These are phyloP conservation scores for Caenorhabditis doughertyi DNA, from an alignment of 2,888 invertebrate species.

Conservation along the genomic window DNA sequence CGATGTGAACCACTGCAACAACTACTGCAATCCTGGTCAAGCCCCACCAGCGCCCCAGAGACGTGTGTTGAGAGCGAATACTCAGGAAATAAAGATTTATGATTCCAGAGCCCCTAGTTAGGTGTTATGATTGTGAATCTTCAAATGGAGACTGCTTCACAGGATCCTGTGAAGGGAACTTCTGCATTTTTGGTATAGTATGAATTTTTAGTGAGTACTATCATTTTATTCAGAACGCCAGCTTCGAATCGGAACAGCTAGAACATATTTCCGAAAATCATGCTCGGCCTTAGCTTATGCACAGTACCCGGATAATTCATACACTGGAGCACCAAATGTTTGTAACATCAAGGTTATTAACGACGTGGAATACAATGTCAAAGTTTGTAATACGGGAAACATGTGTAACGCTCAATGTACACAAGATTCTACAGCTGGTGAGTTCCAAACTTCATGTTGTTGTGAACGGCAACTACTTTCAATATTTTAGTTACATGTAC, in stretches of 20 bases:
- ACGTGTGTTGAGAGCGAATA: conserved; percentile 37
- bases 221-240: conserved; percentile 51
- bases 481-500: conserved; percentile 57
- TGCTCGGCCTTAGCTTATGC: conserved; percentile 61
- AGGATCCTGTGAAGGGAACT: conserved; percentile 62
- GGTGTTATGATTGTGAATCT: conserved; percentile 63
- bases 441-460: neutral
- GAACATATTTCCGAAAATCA: conserved; percentile 53
- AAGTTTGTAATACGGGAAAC: conserved; percentile 64
- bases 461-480: too few species aligned
- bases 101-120: conserved; percentile 64
- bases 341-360: conserved; percentile 64
- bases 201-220: neutral
- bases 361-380: conserved; percentile 65
- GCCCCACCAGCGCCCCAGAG: conserved; percentile 62
- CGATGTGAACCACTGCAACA: conserved; percentile 65
- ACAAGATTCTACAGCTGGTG: conserved; percentile 26
- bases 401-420: conserved; percentile 64
- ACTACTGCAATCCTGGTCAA: conserved; percentile 66
- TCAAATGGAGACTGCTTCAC: conserved; percentile 57
- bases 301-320: conserved; percentile 64
- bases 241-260: conserved; percentile 26
- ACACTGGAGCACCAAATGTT: conserved; percentile 38
- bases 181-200: conserved; percentile 62
- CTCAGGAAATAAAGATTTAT: neutral